Evolutionary conservation across 2,797 vertebrate species (phyloP).

Genomic region (Malacoctenus gilli): DNA sequence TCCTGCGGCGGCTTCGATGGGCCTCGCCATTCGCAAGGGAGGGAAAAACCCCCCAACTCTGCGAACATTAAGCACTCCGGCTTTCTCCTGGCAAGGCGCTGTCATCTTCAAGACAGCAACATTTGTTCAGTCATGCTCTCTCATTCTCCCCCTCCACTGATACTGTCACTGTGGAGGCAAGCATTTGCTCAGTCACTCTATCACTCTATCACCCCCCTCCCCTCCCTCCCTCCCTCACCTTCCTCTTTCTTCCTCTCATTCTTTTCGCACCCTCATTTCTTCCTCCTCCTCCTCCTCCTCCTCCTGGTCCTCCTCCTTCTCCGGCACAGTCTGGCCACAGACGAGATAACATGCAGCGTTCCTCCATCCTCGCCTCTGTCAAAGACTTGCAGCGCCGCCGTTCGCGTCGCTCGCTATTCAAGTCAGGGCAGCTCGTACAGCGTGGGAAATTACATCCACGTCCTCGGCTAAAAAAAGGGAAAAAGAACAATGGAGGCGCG

Average conservation of each 20-base stretch:
- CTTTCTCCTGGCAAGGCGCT: conserved; percentile 45
- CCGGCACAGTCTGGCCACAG: conserved; percentile 11
- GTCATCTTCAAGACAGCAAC: conserved; percentile 57
- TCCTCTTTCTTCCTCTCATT: conserved; percentile 26
- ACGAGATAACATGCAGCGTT: conserved; percentile 40
- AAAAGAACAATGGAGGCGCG: conserved; percentile 7
- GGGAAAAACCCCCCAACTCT: conserved; percentile 27
- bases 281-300: conserved; percentile 15
- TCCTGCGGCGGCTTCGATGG: conserved; percentile 55
- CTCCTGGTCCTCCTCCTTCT: conserved; percentile 6
- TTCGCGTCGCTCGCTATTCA: conserved; percentile 27
- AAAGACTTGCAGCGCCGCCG: conserved; percentile 30
- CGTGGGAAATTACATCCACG: conserved; percentile 20
- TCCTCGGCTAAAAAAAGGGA: conserved; percentile 5
- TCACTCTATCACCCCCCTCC: conserved; percentile 20
- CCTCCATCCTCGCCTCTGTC: conserved; percentile 18
- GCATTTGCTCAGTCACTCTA: conserved; percentile 65
- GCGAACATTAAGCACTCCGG: conserved; percentile 56
- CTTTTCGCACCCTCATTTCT: conserved; percentile 31
- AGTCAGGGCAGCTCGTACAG: conserved; percentile 32
- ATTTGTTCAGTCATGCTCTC: conserved; percentile 66
- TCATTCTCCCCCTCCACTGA: conserved; percentile 47
- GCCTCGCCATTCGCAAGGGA: conserved; percentile 25
- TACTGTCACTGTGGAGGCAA: conserved; percentile 60
- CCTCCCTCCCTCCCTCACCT: neutral